A percentile compares a stretch with the other conserved stretches of the same genome.
These are phyloP conservation scores for Linhomoeus sp. DNA, from an alignment of 2,888 invertebrate species.

Conservation along the genomic window DNA sequence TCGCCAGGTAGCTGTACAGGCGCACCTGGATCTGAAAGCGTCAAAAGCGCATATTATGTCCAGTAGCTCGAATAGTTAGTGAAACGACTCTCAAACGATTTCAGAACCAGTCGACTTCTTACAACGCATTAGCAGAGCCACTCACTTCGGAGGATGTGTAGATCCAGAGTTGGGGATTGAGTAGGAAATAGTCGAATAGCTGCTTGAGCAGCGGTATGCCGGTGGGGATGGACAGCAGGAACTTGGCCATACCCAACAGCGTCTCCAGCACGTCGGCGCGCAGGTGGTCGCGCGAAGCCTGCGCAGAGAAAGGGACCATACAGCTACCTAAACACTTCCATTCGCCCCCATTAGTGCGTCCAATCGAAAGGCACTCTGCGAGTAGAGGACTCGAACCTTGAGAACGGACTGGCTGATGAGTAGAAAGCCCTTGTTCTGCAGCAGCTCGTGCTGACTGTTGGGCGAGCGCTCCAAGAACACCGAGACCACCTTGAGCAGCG, in stretches of 20 bases:
- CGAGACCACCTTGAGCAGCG: constrained; percentile 85
- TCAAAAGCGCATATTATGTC: not conserved
- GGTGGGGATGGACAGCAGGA: constrained; percentile 13
- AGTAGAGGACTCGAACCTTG: constrained; percentile 38
- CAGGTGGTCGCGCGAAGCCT: constrained; percentile 53
- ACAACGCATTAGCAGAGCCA: not conserved
- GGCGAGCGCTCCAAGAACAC: constrained; percentile 87
- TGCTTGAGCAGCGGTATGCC: constrained; percentile 40
- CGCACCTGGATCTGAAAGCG: not conserved
- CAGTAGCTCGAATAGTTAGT: not conserved
- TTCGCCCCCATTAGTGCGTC: not conserved
- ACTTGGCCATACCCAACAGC: constrained; percentile 32
- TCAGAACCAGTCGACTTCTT: not conserved
- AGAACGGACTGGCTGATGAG: constrained; percentile 93
- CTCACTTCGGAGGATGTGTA: constrained; percentile 77
- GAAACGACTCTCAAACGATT: not conserved
- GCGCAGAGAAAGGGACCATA: not conserved
- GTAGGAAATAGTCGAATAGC: constrained; percentile 93
- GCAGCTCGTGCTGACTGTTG: constrained; percentile 96
- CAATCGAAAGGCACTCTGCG: not conserved
- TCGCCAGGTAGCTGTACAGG: constrained; percentile 88
- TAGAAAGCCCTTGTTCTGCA: constrained; percentile 91
- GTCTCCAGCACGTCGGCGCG: constrained; percentile 69
- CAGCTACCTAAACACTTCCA: not conserved
- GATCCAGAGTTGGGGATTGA: constrained; percentile 98